Evolutionary conservation across 2,113 vertebrate species (phyloP), one percentile per base, ranked within the genome.

Genomic region (Glaucidium brasilianum): DNA sequence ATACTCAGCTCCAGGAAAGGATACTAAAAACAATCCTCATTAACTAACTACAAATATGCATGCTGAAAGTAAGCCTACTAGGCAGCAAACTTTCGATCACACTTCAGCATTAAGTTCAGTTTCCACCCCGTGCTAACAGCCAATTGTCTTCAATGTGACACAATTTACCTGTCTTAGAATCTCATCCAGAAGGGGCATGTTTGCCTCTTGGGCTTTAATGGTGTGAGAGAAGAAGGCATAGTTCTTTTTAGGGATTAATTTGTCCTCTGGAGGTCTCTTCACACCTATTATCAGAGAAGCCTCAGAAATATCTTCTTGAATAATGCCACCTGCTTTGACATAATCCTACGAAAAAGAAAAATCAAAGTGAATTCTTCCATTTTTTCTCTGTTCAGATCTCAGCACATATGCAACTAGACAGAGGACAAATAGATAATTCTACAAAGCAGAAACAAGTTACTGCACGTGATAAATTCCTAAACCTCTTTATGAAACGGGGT

Each of bases 171-270:
- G 99, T 94, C 98, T 99, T 67, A 99, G 97, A 82, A 99, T 96
- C 90, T 99, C 99, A 88, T 99, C 99, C 96, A 99, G 92, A 47
- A 99, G 98, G 15, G 97, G 95, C 99, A 99, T 99, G 95, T 99
- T 99, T 86, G 99, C 98, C 92, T 99, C 99, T 93, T 99, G 99
- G 58, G 99, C 99, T 97, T 99, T 99, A 96, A 99, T 99, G 74
- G 99, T 99, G 96, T 99, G 99, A 13, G 99, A 99, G 91, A 99
- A 99, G 90, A 99, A 99, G 12, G 99, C 99, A 23, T 99, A 99
- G 3, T 99, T 99, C 97, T 99, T 99, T 93, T 85, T 98, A 69
- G 99, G 98, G 55, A 99, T 98, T 81, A 99, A 69, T 90, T 99
- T 99, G 72, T 99, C 99, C 94, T 99, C 99, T 20, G 99, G 98